Evolutionary conservation across 2,797 vertebrate genomes (phyloP), one percentile per base, ranked within the genome.

Genomic region (Gymnopithys bicolor): DNA sequence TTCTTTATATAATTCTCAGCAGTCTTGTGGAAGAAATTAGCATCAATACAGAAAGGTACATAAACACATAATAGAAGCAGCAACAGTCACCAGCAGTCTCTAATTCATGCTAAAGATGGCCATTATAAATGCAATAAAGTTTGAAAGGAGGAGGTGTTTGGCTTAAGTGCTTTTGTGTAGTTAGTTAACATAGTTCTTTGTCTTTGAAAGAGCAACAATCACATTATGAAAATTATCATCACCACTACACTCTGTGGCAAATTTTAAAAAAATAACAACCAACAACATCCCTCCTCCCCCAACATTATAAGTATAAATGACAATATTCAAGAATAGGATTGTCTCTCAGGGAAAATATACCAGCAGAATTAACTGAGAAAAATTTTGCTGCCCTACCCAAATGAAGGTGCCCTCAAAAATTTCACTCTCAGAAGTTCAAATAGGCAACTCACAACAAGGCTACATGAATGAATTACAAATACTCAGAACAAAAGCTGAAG

Each of bases 361-460:
- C 19, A 71, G 51, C 10, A 84, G 67, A 91, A 81, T 45, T 66
- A 30, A 71, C 8, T 49, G 8, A 60, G 32, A 16, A 90, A 46
- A 92, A 86, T 41, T 80, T 52, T 68, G 43, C 22, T 1, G 0
- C 23, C 22, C 11, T 59, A 53, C 3, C 7, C 25, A 94, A 83
- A 83, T 59, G 55, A 89, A 83, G 19, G 35, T 68, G 53, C 55
- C 43, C 43, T 83, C 79, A 85, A 83, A 92, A 90, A 89, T 48
- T 76, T 27, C n/a, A 41, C 52, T 82, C 52, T 70, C 49, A 56
- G 39, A 62, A 92, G 46, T 55, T 83, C 58, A 89, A 80, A 78
- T 55, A 93, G 32, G 15, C 16, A 56, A 39, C 37, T 87, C 32
- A 28, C 37, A 95, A 51, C 28, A 90, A 64, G 49, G 43, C 37